Evolutionary conservation across 1,140 invertebrate genomes (phyloP), one percentile per base, ranked within the genome.

Genomic region (Procambarus virginalis): DNA sequence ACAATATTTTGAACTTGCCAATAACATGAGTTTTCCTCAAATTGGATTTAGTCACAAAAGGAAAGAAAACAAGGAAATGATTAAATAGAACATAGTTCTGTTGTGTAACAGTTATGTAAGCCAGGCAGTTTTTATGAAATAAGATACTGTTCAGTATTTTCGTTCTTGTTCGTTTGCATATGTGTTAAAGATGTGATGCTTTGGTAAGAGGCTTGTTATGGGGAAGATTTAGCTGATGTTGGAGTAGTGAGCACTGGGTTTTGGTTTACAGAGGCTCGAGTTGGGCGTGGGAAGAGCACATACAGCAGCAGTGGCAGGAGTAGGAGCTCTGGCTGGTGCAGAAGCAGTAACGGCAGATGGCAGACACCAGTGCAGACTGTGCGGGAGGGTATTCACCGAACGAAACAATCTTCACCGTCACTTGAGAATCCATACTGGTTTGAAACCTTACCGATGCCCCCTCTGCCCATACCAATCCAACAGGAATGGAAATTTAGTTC

Each of bases 361-460:
- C 58, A 68, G 75, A 76, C 58, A 89, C 73, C 60, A 75, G 48
- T 92, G 92, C 78, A 58, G 60, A 20, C 78, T 84, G 45, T 92
- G 92, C 81, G 79, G 85, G 49, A 83, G 91, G 55, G n/a, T 49
- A 2, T 92, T 92, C 85, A 84, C 83, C 20, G 90, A 92, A 64
- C 81, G 83, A 46, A 89, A 84, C 86, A 91, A 92, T 78, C 83
- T 93, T 9, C 88, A 91, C 58, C 87, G 92, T 17, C 92, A 93
- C 89, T 88, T 92, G 88, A 58, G 87, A 14, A 89, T 92, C n/a
- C 93, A 93, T 79, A 91, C 92, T 46, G 93, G 93, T n/a, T 82
- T 87, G 58, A 91, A 92, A 79, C 91, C 91, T 2, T 92, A 92
- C 86, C 84, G 89, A 10, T 93, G 93, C 77, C 91, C 92, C 51